Percentiles rank a stretch among this genome's conserved stretches.
phyloP scores from a whole-genome alignment of 2,888 invertebrate genomes.

The Taenaris catops region DNA sequence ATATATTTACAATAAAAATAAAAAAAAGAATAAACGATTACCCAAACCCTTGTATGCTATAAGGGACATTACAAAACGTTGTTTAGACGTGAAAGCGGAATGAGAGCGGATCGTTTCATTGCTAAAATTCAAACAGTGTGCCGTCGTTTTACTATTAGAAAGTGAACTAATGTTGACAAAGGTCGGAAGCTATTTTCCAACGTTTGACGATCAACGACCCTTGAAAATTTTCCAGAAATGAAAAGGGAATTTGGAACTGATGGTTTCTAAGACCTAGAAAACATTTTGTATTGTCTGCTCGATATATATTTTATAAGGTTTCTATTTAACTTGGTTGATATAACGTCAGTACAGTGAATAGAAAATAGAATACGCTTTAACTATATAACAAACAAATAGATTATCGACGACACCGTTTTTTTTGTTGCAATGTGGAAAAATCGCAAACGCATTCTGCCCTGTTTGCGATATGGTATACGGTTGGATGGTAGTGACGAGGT shows the following conservation, averaged over 20 bases:
- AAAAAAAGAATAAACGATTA: neutral
- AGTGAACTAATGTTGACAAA: slow-evolving; percentile 64
- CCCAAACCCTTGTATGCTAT: neutral
- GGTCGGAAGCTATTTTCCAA: slow-evolving; percentile 70
- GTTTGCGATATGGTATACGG: too few relatives aligned
- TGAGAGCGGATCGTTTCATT: slow-evolving; percentile 49
- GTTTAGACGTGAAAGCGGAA: slow-evolving; percentile 16
- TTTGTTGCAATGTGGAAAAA: too few relatives aligned
- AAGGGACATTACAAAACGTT: slow-evolving; percentile 19
- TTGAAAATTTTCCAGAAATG: slow-evolving; percentile 43
- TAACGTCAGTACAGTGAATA: too few relatives aligned
- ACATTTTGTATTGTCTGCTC: too few relatives aligned
- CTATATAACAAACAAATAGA: too few relatives aligned
- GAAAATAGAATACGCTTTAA: too few relatives aligned
- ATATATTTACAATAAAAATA: too few relatives aligned
- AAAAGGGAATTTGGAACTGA: neutral
- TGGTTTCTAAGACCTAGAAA: neutral
- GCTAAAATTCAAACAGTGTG: slow-evolving; percentile 30
- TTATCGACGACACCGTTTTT: too few relatives aligned
- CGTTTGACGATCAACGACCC: slow-evolving; percentile 52
- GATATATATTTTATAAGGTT: too few relatives aligned
- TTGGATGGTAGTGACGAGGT: too few relatives aligned
- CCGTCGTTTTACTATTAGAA: slow-evolving; percentile 40
- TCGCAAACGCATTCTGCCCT: too few relatives aligned
- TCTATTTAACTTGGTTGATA: too few relatives aligned